Conservation (phyloP, 2,797 vertebrate genomes). For the Notolepis coatsorum region DNA sequence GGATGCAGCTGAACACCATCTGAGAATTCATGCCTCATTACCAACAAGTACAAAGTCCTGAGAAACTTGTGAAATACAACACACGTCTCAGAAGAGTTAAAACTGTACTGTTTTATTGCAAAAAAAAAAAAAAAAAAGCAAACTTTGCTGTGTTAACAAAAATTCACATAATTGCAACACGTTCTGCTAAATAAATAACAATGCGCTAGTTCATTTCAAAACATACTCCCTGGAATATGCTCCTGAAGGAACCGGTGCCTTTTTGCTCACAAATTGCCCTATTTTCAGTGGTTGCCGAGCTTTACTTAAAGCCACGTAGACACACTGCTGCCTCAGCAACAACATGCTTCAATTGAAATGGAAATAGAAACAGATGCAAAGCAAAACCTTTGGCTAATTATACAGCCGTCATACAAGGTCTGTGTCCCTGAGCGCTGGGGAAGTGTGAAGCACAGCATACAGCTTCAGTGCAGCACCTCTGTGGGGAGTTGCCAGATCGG, state of each 20-base stretch:
- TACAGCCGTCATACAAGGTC: conserved; percentile 69
- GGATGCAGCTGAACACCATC: background rate
- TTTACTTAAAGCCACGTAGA: conserved; percentile 71
- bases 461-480: conserved; percentile 47
- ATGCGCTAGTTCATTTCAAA: conserved; percentile 65
- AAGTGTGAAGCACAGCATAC: conserved; percentile 62
- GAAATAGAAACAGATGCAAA: conserved; percentile 83
- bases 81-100: conserved; percentile 36
- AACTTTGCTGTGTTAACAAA: conserved; percentile 77
- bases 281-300: conserved; percentile 76
- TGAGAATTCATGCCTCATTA: conserved; percentile 30
- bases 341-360: conserved; percentile 77
- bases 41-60: conserved; percentile 27
- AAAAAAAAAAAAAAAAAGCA: conserved; percentile 61
- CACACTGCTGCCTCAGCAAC: conserved; percentile 80
- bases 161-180: conserved; percentile 67
- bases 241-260: conserved; percentile 70
- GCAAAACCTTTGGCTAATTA: conserved; percentile 82
- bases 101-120: conserved; percentile 70
- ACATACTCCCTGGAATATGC: conserved; percentile 65
- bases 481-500: conserved; percentile 40
- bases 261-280: conserved; percentile 87
- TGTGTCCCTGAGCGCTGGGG: conserved; percentile 74
- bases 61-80: conserved; percentile 47
- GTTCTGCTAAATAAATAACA: conserved; percentile 73